Conservation (phyloP, 1,140 invertebrate species). For the Bombus consobrinus region DNA sequence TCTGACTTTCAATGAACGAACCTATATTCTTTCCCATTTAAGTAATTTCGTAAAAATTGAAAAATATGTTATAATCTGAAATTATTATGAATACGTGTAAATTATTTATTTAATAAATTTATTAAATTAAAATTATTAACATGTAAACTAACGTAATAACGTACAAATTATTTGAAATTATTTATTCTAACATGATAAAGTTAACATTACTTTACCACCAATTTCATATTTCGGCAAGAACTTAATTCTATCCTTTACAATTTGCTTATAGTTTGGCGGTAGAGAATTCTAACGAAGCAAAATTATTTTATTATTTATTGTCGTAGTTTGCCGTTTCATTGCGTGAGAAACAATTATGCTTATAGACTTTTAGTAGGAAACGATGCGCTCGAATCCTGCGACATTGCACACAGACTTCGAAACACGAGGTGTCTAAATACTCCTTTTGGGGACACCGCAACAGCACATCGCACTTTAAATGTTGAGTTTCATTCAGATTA, state of each 20-base stretch:
- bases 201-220: background rate
- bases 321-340: background rate
- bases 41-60: background rate
- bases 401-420: background rate
- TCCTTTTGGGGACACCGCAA: constrained; percentile 43
- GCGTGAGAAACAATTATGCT: background rate
- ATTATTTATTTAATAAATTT: background rate
- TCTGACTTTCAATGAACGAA: background rate
- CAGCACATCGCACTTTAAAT: constrained; percentile 50
- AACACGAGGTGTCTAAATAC: constrained; percentile 22
- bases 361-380: background rate
- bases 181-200: background rate
- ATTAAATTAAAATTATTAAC: background rate
- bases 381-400: constrained; percentile 9
- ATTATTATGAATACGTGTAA: background rate
- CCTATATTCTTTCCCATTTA: background rate
- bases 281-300: background rate
- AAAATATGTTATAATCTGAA: background rate
- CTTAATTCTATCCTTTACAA: background rate
- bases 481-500: constrained; percentile 47
- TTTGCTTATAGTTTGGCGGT: background rate
- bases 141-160: background rate
- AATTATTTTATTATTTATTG: background rate
- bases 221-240: background rate
- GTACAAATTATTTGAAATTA: background rate